Base-by-base conservation (phyloP, 2,113 vertebrate genomes). In the Rhabdomys dilectus region DNA sequence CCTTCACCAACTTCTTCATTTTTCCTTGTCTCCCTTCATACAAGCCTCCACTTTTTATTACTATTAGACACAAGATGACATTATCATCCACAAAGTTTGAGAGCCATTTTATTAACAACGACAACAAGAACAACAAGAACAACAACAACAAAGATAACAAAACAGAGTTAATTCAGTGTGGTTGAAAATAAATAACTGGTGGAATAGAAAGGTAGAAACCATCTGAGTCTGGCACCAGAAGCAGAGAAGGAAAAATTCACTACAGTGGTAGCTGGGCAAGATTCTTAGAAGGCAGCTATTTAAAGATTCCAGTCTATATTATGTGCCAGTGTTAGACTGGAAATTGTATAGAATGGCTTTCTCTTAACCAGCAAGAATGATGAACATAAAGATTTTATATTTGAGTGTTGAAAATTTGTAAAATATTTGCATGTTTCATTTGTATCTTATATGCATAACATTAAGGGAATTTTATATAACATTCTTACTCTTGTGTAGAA, bases 1-100 rank as follows among this genome's bases (percentile, higher is more conserved):
- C 4, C 13, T 58, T 0, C 15, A 1, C 3, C 1, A 2, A 62
- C 7, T 1, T 12, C 5, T 7, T 10, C 2, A 21, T 36, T 73
- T 42, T 58, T 51, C 4, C 48, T 16, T 34, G 5, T 21, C 58
- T 36, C 1, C 17, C 16, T 64, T n/a, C 7, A 5, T 0, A 0
- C 6, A 26, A 6, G 1, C 1, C 39, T 68, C 2, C 48, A 21
- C 0, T 64, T 64, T 94, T 86, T 2, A 19, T 51, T 72, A 60
- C 9, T 93, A 42, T 73, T 45, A 2, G 53, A 86, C 1, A 29
- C 24, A 58, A 0, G 7, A 34, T 72, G 21, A 39, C 0, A 31
- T 11, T 26, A 15, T 77, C 6, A 91, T 81, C 13, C 58, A 11
- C 36, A 31, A 22, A 5, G 42, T 7, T 93, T 17, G 11, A 36